These are phyloP conservation scores for Calephelis perditalis DNA, from an alignment of 2,888 invertebrate genomes.

Conservation along the genomic window DNA sequence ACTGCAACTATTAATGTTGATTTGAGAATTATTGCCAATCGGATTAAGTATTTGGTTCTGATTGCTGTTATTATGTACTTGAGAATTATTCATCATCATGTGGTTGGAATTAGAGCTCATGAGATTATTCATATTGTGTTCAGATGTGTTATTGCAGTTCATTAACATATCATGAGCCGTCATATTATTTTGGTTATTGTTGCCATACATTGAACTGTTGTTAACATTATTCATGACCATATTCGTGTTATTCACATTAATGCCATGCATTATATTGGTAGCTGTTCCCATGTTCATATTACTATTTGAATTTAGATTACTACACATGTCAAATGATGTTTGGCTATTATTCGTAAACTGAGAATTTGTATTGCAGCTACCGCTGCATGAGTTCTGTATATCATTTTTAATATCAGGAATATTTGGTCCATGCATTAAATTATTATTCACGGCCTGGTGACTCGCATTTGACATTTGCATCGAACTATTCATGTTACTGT, in stretches of 20 bases:
- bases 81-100: slow-evolving; percentile 64
- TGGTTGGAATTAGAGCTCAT: slow-evolving; percentile 56
- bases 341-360: slow-evolving; percentile 56
- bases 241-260: slow-evolving; percentile 57
- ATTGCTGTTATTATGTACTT: slow-evolving; percentile 49
- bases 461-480: slow-evolving; percentile 62
- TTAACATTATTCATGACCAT: slow-evolving; percentile 63
- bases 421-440: slow-evolving; percentile 64
- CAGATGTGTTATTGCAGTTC: slow-evolving; percentile 60
- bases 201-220: slow-evolving; percentile 53
- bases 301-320: slow-evolving; percentile 52
- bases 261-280: slow-evolving; percentile 62
- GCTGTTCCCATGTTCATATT: slow-evolving; percentile 52
- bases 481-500: slow-evolving; percentile 52
- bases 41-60: slow-evolving; percentile 58
- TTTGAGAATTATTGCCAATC: slow-evolving; percentile 53
- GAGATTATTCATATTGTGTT: slow-evolving; percentile 57
- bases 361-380: slow-evolving; percentile 58
- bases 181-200: slow-evolving; percentile 51
- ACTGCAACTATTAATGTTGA: slow-evolving; percentile 65
- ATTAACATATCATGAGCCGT: slow-evolving; percentile 62
- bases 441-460: slow-evolving; percentile 59
- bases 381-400: slow-evolving; percentile 65
- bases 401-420: slow-evolving; percentile 72
- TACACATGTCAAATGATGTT: slow-evolving; percentile 60